These are phyloP conservation scores for Rapana venosa DNA, from an alignment of 2,888 invertebrate genomes.

Conservation along the genomic window DNA sequence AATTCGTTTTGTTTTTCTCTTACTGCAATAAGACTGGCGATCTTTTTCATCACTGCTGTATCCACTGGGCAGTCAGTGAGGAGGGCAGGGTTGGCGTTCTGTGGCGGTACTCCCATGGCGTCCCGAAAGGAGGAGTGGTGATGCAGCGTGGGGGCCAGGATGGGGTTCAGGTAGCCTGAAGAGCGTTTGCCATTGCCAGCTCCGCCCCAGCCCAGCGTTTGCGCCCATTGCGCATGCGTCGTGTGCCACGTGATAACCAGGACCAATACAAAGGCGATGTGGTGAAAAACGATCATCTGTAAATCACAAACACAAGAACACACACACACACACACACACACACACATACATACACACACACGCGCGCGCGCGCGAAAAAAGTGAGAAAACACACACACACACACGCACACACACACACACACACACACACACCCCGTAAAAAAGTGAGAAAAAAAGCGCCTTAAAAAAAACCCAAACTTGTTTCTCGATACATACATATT, in stretches of 20 bases:
- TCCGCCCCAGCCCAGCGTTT: conserved; percentile 44
- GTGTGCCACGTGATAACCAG: background rate
- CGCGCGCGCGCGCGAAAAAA: too few relatives aligned
- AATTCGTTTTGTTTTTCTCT: background rate
- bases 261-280: background rate
- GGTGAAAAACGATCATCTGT: background rate
- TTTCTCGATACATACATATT: too few relatives aligned
- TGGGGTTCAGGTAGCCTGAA: background rate
- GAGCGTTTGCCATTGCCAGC: conserved; percentile 38
- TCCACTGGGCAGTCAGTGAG: background rate
- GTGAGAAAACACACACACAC: too few relatives aligned
- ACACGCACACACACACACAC: too few relatives aligned
- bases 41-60: background rate
- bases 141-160: background rate
- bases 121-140: background rate
- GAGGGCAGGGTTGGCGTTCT: background rate
- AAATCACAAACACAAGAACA: background rate
- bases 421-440: too few relatives aligned
- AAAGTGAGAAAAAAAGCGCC: too few relatives aligned
- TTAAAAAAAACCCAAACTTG: too few relatives aligned
- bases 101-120: background rate
- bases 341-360: too few relatives aligned
- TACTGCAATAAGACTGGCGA: background rate
- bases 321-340: background rate
- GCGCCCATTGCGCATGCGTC: conserved; percentile 44